Percentiles rank a stretch among this genome's conserved stretches.
These are phyloP conservation scores for Macaria liturata DNA, from an alignment of 2,888 invertebrate genomes.

Conservation along the genomic window DNA sequence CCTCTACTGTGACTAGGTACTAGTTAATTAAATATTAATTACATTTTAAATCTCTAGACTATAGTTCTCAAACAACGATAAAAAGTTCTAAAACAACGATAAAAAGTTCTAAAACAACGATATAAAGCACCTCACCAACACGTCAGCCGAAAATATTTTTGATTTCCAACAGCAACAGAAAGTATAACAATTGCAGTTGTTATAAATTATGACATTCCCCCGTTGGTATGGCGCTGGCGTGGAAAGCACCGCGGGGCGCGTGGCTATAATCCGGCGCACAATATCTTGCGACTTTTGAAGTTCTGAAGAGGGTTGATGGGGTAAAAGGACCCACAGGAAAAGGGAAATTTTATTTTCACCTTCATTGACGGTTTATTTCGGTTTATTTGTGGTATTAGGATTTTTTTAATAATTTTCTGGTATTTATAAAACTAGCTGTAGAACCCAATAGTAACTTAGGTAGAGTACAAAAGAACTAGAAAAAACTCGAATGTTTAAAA, in stretches of 20 bases:
- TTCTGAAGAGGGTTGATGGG: constrained; percentile 34
- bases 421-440: too few relatives aligned
- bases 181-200: background rate
- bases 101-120: too few relatives aligned
- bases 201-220: constrained; percentile 15
- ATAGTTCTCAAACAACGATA: too few relatives aligned
- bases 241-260: constrained; percentile 46
- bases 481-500: too few relatives aligned
- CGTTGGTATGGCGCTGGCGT: constrained; percentile 15
- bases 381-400: background rate
- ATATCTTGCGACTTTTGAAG: constrained; percentile 41
- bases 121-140: too few relatives aligned
- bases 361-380: background rate
- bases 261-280: constrained; percentile 46
- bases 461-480: too few relatives aligned
- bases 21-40: too few relatives aligned
- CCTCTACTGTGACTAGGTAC: too few relatives aligned
- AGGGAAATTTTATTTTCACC: constrained; percentile 2
- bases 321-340: constrained; percentile 16
- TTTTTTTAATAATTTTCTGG: background rate
- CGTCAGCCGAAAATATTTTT: too few relatives aligned
- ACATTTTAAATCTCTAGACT: too few relatives aligned
- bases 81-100: too few relatives aligned
- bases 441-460: too few relatives aligned
- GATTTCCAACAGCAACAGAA: background rate